These are phyloP conservation scores for Catocala fraxini DNA, from an alignment of 2,888 invertebrate species.

Conservation along the genomic window DNA sequence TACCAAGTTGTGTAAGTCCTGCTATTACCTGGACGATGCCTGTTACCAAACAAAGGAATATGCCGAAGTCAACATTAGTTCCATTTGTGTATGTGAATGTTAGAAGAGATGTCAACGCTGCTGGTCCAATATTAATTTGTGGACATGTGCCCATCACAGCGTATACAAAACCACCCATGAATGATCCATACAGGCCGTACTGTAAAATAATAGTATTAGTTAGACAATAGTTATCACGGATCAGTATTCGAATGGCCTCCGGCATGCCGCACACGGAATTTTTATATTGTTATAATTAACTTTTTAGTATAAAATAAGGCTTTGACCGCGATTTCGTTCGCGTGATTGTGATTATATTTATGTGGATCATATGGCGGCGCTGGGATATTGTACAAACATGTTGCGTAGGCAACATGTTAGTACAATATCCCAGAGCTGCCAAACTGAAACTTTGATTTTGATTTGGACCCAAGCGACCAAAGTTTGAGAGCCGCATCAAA, in stretches of 20 bases:
- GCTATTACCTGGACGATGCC: slow-evolving; percentile 89
- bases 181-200: slow-evolving; percentile 95
- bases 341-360: too few relatives aligned
- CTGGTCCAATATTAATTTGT: slow-evolving; percentile 90
- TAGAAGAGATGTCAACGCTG: slow-evolving; percentile 92
- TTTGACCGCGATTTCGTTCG: too few relatives aligned
- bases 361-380: too few relatives aligned
- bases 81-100: slow-evolving; percentile 89
- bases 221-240: neutral
- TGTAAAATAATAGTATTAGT: slow-evolving; percentile 67
- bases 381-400: too few relatives aligned
- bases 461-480: too few relatives aligned
- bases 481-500: neutral
- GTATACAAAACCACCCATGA: slow-evolving; percentile 93
- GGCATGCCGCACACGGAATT: too few relatives aligned
- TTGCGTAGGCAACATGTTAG: too few relatives aligned
- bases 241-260: too few relatives aligned
- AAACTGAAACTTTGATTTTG: too few relatives aligned
- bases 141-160: slow-evolving; percentile 91
- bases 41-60: slow-evolving; percentile 89
- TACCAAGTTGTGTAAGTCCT: slow-evolving; percentile 90
- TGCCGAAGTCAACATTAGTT: slow-evolving; percentile 88
- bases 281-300: too few relatives aligned
- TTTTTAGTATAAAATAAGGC: too few relatives aligned
- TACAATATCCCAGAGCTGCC: too few relatives aligned